These are phyloP conservation scores for Hypselothyrea guttata DNA, from an alignment of 2,888 invertebrate species.

Conservation along the genomic window DNA sequence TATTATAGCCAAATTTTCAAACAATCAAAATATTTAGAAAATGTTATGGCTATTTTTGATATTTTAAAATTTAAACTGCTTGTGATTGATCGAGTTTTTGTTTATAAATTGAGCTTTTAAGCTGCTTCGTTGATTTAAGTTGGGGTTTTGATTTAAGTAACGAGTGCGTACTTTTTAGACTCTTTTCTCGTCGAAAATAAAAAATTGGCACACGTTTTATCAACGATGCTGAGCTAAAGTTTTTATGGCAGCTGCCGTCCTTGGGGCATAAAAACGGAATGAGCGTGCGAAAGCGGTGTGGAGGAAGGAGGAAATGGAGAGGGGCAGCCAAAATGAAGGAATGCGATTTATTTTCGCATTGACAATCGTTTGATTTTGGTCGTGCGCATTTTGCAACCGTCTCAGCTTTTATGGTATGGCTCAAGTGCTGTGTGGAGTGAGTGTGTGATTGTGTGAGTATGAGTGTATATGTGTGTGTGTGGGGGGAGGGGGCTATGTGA, in stretches of 20 bases:
- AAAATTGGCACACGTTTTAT: slow-evolving; percentile 74
- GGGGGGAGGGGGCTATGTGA: too few relatives aligned
- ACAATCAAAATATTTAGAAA: slow-evolving; percentile 12
- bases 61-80: background rate
- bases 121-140: slow-evolving; percentile 22
- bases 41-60: slow-evolving; percentile 30
- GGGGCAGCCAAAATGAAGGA: slow-evolving; percentile 63
- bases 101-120: slow-evolving; percentile 25
- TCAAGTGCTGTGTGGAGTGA: slow-evolving; percentile 22
- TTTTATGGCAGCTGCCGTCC: slow-evolving; percentile 77
- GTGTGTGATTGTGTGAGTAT: slow-evolving; percentile 7
- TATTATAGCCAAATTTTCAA: too few relatives aligned
- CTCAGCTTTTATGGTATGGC: slow-evolving; percentile 47
- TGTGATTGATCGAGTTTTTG: slow-evolving; percentile 16
- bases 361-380: slow-evolving; percentile 79
- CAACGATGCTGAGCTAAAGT: slow-evolving; percentile 65
- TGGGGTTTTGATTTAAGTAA: slow-evolving; percentile 30
- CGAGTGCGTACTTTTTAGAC: slow-evolving; percentile 14
- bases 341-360: slow-evolving; percentile 80
- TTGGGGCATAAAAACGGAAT: slow-evolving; percentile 50
- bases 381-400: slow-evolving; percentile 55
- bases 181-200: slow-evolving; percentile 30
- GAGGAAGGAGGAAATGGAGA: background rate
- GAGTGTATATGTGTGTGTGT: background rate
- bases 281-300: background rate